Evolutionary conservation across 35 echinoderm and acorn worm species (phyloP).

Genomic region (Antedon bifida): DNA sequence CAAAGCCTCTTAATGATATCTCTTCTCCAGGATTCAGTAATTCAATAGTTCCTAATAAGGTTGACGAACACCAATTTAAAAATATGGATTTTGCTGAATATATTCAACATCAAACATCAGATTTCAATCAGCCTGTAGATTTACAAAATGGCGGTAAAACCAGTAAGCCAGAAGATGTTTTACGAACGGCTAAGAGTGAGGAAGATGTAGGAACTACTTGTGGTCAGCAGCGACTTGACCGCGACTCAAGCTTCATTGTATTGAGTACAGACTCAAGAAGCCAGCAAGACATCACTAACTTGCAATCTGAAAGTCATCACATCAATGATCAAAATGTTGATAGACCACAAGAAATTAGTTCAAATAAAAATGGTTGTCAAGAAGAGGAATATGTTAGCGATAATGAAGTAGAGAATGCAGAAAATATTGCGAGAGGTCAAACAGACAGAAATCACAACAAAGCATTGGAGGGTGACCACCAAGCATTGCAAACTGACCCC

Average conservation of each 20-base stretch:
- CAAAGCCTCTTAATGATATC: constrained; percentile 70
- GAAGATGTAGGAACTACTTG: not conserved
- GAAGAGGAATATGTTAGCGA: not conserved
- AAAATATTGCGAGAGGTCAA: not conserved
- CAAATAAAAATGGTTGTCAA: not conserved
- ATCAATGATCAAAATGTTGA: not conserved
- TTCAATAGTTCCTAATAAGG: constrained; percentile 3
- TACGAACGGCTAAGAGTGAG: not conserved
- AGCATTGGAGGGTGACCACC: not conserved
- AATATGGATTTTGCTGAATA: not conserved
- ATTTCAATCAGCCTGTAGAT: not conserved
- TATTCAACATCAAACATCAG: not conserved
- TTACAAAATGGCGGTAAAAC: too few relatives aligned
- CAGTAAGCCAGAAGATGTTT: too few relatives aligned
- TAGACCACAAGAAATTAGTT: not conserved
- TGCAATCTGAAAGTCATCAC: not conserved
- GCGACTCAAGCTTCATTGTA: not conserved
- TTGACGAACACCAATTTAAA: not conserved
- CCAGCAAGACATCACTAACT: not conserved
- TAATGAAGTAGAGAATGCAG: not conserved
- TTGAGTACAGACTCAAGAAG: not conserved
- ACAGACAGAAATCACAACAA: not conserved
- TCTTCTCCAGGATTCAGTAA: constrained; percentile 44
- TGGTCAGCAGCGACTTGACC: not conserved
- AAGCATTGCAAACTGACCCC: not conserved